Evolutionary conservation across 2,888 invertebrate species (phyloP), one percentile per base, ranked within the genome.

Genomic region (Drosophila nr. perissopoda): DNA sequence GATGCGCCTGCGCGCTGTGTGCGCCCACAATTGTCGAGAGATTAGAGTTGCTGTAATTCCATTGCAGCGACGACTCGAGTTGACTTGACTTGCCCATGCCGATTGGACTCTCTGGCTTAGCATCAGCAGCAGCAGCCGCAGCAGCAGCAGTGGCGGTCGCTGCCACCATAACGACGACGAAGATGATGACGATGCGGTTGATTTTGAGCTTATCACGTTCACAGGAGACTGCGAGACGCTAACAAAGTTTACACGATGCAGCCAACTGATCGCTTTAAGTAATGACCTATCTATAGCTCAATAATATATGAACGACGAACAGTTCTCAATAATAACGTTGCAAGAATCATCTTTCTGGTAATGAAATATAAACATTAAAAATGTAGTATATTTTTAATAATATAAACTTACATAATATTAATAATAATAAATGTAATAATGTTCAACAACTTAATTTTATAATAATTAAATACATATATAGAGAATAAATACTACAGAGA

Each of bases 1-100:
- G 56, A 52, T 73, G 63, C 67, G 69, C 58, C 57, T 68, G 63
- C 58, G 72, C 75, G 68, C 78, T 76, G 80, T 78, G 74, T 71
- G 89, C 87, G 87, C 90, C 87, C 88, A 87, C 87, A 89, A 87
- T 87, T 87, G 87, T 89, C 88, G 86, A 87, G 88, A 89, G 87
- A 87, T 87, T 87, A 87, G 87, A 87, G 83, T 82, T 76, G 88
- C 88, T 85, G 84, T 85, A 85, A 85, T 85, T 85, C 85, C 85
- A 73, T 72, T 68, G 76, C 62, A 40, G 25, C 69, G 65, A 76
- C 81, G 52, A 66, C 59, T 62, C 57, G 57, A 57, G 21, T 56
- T 16, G 25, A 52, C 34, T 29, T 57, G 34, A 59, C 59, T 48
- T 53, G 61, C 54, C 70, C 54, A 78, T 73, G 87, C 78, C 83